Conservation (phyloP, 1,140 invertebrate genomes). For the Hyposmocoma kahamanoa region DNA sequence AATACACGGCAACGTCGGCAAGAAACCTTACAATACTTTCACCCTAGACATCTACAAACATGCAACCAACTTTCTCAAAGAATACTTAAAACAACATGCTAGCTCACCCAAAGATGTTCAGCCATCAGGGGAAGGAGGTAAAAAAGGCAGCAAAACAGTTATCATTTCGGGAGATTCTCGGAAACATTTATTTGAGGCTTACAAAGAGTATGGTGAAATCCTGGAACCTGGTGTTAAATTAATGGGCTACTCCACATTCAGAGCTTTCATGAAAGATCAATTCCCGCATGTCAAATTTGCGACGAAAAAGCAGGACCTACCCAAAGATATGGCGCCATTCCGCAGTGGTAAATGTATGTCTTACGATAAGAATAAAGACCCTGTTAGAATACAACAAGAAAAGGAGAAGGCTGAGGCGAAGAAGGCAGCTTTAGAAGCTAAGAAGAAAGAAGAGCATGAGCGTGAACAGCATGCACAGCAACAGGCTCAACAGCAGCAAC, state of each 20-base stretch:
- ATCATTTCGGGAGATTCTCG: conserved; percentile 81
- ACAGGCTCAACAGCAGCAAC: conserved; percentile 51
- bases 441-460: conserved; percentile 64
- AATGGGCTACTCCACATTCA: conserved; percentile 87
- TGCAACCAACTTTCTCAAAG: conserved; percentile 83
- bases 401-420: conserved; percentile 65
- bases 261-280: conserved; percentile 86
- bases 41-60: conserved; percentile 85
- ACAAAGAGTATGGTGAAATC: conserved; percentile 81
- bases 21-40: conserved; percentile 88
- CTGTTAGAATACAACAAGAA: conserved; percentile 63
- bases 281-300: conserved; percentile 84
- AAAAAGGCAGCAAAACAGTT: conserved; percentile 69
- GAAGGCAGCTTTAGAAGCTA: conserved; percentile 60
- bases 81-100: conserved; percentile 76
- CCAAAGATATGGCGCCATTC: conserved; percentile 69
- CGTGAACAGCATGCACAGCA: conserved; percentile 59
- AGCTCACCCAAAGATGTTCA: conserved; percentile 72
- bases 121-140: conserved; percentile 70
- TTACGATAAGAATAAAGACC: conserved; percentile 70
- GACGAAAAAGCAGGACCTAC: conserved; percentile 77
- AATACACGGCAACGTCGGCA: conserved; percentile 85
- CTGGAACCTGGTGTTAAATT: conserved; percentile 79
- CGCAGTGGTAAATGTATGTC: conserved; percentile 68
- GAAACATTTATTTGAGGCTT: conserved; percentile 83